Base-by-base conservation (phyloP, 2,888 invertebrate genomes). In the Cantharis rufa region DNA sequence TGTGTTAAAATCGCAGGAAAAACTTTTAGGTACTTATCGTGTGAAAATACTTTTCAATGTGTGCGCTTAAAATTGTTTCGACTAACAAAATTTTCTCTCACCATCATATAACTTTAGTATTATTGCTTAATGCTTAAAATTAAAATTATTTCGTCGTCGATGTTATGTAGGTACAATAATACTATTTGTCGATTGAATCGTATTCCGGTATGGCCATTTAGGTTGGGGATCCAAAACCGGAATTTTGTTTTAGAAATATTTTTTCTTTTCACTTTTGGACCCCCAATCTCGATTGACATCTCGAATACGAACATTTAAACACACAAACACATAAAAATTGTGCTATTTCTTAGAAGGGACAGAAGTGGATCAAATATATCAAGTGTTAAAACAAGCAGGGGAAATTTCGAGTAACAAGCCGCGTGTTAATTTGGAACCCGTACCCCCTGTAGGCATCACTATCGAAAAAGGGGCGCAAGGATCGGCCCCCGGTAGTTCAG, bases 321-420 rank as follows among this genome's bases (percentile, higher is more conserved):
- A 48, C 48, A 48, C 48, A 48, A 48, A 48, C 48, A 15, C 69
- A 76, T 63, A 69, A 69, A 72, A 76, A 72, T 69, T 72, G 61
- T 72, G 71, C 70, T 64, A 71, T 78, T 78, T 78, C 78, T 73
- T 75, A 79, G 79, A 79, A 73, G 74, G 79, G 28, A 75, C 91
- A 85, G 94, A 96, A 91, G 93, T 96, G 91, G 96, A 97, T 92
- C 94, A 94, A 90, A 96, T 95, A 89, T 97, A 97, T 91, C 96
- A 96, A 91, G 96, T 96, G 89, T 92, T 97, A 91, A 96, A 96
- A 92, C 95, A 96, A 89, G 96, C 96, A 87, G 96, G 95, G 88
- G 96, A 96, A 92, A 94, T 96, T 87, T 91, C 93, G 85, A 92
- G 91, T 88, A 87, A 82, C 83, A 88, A 87, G 84, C 85, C 86